Base-by-base conservation (phyloP, 1,140 invertebrate genomes). In the Acarapis woodi region DNA sequence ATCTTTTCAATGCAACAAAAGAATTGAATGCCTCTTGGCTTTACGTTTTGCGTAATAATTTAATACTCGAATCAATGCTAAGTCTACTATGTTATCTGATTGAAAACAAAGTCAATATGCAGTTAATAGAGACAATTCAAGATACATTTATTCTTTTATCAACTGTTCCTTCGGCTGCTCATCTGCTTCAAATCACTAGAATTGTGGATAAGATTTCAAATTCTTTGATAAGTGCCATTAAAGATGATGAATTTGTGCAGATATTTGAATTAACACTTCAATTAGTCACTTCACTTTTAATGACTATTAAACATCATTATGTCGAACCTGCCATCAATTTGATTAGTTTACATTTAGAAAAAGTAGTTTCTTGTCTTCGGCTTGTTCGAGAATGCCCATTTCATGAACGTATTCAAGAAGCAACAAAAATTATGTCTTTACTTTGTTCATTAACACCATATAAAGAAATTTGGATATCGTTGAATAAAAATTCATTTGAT, bases 271-370 rank as follows among this genome's bases (percentile, higher is more conserved):
- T 28, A 10, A 12, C 32, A 4, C 15, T 37, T 3, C 25, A 32
- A 32, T 16, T 43, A 5, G 28, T 35, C 6, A 43, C 22, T 5
- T 35, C 37, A 21, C n/a, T 43, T 14, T 19, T 35, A 2, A 29
- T 30, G 21, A 14, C 31, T 15, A n/a, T 43, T 9, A 4, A 21
- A 20, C 32, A 43, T 26, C 26, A 43, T 33, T 43, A 31, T 20
- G 25, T 28, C 5, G 32, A 39, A 14, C 6, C 20, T 6, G 40
- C 23, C 19, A 24, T 42, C 20, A 22, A 28, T 12, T 42, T 42
- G 16, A 19, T 42, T 16, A 25, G 22, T 20, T 25, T 35, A 2
- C 39, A 42, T 36, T 20, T 21, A 10, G 24, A 40, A 22, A 8
- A 14, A 2, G 6, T 42, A 3, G 4, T 15, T 23, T 23, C 34